Evolutionary conservation across 2,888 invertebrate genomes (phyloP), one percentile per base, ranked within the genome.

Genomic region (Bembecia ichneumoniformis): DNA sequence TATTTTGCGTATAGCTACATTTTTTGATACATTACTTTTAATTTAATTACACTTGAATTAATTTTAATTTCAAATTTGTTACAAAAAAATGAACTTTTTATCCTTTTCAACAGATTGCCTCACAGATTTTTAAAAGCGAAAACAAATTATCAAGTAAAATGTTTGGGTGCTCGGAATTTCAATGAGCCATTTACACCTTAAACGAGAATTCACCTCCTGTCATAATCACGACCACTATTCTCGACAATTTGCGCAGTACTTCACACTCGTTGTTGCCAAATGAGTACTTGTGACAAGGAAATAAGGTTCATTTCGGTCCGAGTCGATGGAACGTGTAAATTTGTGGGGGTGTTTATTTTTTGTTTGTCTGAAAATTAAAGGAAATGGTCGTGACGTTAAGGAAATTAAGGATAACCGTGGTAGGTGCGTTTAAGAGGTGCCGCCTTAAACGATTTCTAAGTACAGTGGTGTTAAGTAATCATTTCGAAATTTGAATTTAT

Each of bases 331-430:
- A 16, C 7, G 15, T 14, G 17, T 44, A 44, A 14, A 2, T 16
- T 15, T 1, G 44, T 44, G 11, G 2, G 15, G 15, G 15, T 49
- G 59, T 70, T 68, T 62, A 66, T 69, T 68, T 71, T 70, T 63
- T 64, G 58, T 60, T 43, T 16, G n/a, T 56, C 45, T 47, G 54
- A 54, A 64, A 59, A 59, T 58, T 58, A 57, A 52, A 50, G 63
- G 59, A 64, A 63, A 59, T 68, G 70, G 57, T 58, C 52, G 59
- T 68, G 71, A 69, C 71, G 60, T 64, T 58, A 55, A 55, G 62
- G 60, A 66, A 64, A 63, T 60, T 44, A 17, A 40, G 40, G 40
- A 40, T 14, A 40, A 40, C 40, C 40, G n/a, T 14, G n/a, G 40
- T 40, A 40, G 40, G 40, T 40, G 40, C 40, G 40, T 13, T 40